These are phyloP conservation scores for Cyprinodon variegatus DNA, from an alignment of 2,113 vertebrate species.

Conservation along the genomic window DNA sequence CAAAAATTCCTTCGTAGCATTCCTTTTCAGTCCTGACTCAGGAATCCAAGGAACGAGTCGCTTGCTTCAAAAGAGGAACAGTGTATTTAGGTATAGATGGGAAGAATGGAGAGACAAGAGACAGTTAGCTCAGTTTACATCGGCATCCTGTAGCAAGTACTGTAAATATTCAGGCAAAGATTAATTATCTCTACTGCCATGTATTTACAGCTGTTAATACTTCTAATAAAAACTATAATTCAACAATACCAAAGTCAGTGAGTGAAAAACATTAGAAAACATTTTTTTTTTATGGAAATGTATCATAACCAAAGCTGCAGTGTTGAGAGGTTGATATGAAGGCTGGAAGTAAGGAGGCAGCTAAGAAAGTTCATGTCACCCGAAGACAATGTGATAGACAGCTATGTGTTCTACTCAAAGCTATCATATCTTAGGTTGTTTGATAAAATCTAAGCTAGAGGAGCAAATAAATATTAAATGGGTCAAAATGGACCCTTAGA, in stretches of 20 bases:
- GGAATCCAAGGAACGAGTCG: constrained; percentile 68
- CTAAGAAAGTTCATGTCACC: too few relatives aligned
- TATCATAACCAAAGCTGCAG: not conserved
- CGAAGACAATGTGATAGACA: too few relatives aligned
- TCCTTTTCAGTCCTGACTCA: constrained; percentile 56
- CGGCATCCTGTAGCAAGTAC: not conserved
- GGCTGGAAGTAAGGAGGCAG: too few relatives aligned
- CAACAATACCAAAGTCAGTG: not conserved
- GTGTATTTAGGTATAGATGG: constrained; percentile 41
- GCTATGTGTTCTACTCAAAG: too few relatives aligned
- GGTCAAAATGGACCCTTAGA: too few relatives aligned
- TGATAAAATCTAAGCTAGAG: too few relatives aligned
- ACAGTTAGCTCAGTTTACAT: constrained; percentile 36
- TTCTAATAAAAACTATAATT: not conserved
- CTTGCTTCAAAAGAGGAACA: constrained; percentile 72
- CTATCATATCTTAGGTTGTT: too few relatives aligned
- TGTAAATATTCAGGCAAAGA: constrained; percentile 15
- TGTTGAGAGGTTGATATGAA: too few relatives aligned
- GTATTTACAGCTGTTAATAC: not conserved
- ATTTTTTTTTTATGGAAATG: not conserved
- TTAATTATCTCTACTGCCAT: constrained; percentile 18
- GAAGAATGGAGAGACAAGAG: constrained; percentile 36
- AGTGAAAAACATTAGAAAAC: not conserved
- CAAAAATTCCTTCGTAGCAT: constrained; percentile 22
- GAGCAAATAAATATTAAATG: too few relatives aligned